Conservation (phyloP, 2,797 vertebrate species). For the Varecia variegata region DNA sequence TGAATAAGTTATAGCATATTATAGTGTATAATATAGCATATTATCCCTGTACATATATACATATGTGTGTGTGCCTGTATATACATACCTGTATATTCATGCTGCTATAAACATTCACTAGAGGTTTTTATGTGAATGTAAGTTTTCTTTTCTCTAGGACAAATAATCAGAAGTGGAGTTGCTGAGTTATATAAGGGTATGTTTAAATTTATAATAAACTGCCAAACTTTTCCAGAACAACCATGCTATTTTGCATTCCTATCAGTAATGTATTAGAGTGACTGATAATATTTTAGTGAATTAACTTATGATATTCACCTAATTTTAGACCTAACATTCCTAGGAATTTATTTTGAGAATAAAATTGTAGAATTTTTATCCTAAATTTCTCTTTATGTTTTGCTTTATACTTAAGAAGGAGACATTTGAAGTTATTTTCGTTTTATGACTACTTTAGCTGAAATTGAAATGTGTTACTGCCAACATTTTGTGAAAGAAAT, state of each 20-base stretch:
- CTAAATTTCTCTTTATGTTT: constrained; percentile 25
- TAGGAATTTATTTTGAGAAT: not conserved
- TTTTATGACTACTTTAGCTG: constrained; percentile 26
- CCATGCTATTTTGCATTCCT: not conserved
- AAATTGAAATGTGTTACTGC: not conserved
- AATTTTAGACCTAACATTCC: not conserved
- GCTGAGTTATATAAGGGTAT: not conserved
- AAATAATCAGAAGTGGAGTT: not conserved
- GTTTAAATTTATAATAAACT: constrained; percentile 36
- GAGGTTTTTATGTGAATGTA: not conserved
- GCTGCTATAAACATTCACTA: not conserved
- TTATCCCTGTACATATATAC: not conserved
- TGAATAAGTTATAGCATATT: not conserved
- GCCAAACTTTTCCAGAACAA: not conserved
- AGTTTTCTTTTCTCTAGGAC: not conserved
- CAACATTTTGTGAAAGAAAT: constrained; percentile 73
- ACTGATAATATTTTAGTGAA: not conserved
- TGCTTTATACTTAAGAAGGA: constrained; percentile 42
- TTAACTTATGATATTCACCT: not conserved
- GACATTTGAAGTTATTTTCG: constrained; percentile 27
- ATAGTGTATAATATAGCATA: not conserved
- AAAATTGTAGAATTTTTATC: not conserved
- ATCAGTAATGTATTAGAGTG: not conserved
- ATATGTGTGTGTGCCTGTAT: not conserved
- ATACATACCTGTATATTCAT: too few species aligned